Evolutionary conservation across 2,797 vertebrate genomes (phyloP), one percentile per base, ranked within the genome.

Genomic region (Anabas testudineus): DNA sequence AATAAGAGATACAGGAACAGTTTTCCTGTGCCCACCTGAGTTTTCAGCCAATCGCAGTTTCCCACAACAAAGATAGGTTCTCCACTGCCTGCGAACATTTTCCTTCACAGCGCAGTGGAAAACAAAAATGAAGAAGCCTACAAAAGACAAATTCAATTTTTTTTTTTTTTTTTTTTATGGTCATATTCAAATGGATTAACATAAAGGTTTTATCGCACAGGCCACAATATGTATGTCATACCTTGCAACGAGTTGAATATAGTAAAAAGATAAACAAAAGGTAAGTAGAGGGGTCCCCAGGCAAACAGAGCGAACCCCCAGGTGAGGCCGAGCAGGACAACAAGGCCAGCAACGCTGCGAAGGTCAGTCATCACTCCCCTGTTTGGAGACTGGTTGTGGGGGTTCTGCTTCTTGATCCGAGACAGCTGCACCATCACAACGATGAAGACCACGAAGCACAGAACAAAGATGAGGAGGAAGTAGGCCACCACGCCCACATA

Each of bases 301-400:
- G 96, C 96, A 46, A 99, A 97, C 84, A 99, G 96, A 47, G 96
- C 96, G 45, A 99, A 95, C 7, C 96, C 97, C 98, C 97, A 99
- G 55, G 97, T 98, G 81, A 99, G 97, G 65, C 98, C 97, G 32
- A 99, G 93, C 76, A 99, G 91, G 77, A 98, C 88, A 2, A 96
- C 88, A 24, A 99, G 95, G 42, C 98, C 96, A 0, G 93, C 88
- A 43, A 97, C 87, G 60, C 97, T 98, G 61, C 96, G 94, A 22
- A 99, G 81, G 59, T 99, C 96, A 0, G 90, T 95, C 76, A 96
- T 92, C 71, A 95, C 62, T 9, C 93, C 91, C 56, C 94, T 95
- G 89, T 94, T 96, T 1, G 96, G 90, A 75, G 95, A 90, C 84
- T 94, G 91, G 86, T 96, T 96, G 9, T 99, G 95, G 30, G 97